A percentile compares a stretch with the other conserved stretches of the same genome.
Evolutionary conservation across 2,888 invertebrate species (phyloP).

Genomic region (Itoplectis maculator): DNA sequence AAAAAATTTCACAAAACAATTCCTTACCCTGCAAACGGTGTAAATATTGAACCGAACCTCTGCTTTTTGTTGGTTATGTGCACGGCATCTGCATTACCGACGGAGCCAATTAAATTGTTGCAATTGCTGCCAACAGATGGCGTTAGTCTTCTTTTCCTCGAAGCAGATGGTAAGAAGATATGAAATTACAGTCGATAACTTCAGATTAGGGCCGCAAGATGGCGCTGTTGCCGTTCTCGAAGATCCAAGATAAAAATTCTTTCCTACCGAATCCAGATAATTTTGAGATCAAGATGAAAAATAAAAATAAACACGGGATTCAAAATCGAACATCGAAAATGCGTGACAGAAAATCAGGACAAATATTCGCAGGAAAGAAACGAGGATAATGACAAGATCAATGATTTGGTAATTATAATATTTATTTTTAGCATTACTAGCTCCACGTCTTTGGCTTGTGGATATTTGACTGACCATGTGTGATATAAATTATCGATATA

Average conservation of each 20-base stretch:
- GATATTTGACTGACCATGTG: constrained; percentile 80
- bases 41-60: background rate
- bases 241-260: too few species aligned
- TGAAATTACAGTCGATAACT: too few species aligned
- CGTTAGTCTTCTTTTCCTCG: too few species aligned
- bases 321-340: too few species aligned
- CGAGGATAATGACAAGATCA: constrained; percentile 19
- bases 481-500: constrained; percentile 67
- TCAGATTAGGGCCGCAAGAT: too few species aligned
- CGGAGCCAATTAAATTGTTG: background rate
- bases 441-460: constrained; percentile 84
- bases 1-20: background rate
- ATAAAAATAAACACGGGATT: too few species aligned
- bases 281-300: too few species aligned
- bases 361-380: background rate
- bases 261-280: too few species aligned
- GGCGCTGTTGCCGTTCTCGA: too few species aligned
- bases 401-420: constrained; percentile 45
- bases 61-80: background rate
- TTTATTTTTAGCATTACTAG: constrained; percentile 79
- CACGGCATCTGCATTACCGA: background rate
- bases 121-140: too few species aligned
- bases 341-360: background rate
- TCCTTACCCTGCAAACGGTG: background rate
- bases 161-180: too few species aligned